These are phyloP conservation scores for Anabacerthia variegaticeps DNA, from an alignment of 2,797 vertebrate species.

Conservation along the genomic window DNA sequence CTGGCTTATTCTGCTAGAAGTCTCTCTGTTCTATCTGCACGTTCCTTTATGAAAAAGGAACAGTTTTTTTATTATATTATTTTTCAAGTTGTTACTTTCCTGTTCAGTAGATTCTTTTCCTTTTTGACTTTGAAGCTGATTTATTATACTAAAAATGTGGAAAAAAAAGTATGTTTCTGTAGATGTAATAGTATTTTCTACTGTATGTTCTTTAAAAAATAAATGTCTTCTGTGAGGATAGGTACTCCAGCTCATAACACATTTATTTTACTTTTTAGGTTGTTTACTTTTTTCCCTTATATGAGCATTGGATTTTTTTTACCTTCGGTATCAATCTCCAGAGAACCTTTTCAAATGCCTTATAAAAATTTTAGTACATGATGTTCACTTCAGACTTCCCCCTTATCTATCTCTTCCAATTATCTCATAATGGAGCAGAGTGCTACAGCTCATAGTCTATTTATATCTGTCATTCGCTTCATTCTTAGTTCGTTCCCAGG, in stretches of 20 bases:
- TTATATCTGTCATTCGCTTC: conserved; percentile 59
- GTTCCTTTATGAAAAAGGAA: not conserved
- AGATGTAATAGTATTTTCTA: not conserved
- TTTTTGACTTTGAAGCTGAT: not conserved
- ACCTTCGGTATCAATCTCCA: conserved; percentile 26
- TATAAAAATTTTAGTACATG: conserved; percentile 56
- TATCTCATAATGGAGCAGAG: conserved; percentile 58
- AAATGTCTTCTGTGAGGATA: not conserved
- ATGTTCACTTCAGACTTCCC: conserved; percentile 57
- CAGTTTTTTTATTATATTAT: not conserved
- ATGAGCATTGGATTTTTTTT: conserved; percentile 17
- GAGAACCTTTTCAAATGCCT: conserved; percentile 42
- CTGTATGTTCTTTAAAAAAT: not conserved
- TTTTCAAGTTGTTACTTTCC: not conserved
- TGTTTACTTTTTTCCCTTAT: conserved; percentile 41
- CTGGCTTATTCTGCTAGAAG: not conserved
- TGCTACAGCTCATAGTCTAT: conserved; percentile 53
- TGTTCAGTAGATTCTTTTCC: not conserved
- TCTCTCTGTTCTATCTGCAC: not conserved
- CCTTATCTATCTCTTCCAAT: conserved; percentile 59
- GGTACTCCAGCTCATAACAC: not conserved
- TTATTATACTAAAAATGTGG: not conserved
- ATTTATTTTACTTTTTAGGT: conserved; percentile 17
- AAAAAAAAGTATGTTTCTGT: not conserved
- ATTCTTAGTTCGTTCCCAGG: conserved; percentile 23